Base-by-base conservation (phyloP, 2,888 invertebrate species). In the Lasiommata megera region DNA sequence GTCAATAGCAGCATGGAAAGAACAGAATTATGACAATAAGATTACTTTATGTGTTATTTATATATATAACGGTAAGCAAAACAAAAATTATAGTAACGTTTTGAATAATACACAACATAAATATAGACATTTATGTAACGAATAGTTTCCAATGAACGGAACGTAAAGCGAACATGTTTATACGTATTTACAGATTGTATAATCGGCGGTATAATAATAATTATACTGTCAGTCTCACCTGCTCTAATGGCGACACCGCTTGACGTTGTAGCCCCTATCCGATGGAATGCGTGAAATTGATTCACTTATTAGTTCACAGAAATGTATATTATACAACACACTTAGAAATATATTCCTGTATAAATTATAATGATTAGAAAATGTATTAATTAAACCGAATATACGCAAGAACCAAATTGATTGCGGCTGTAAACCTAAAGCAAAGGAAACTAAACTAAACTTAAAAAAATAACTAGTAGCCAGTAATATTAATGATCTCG, bases 1-100 rank as follows among this genome's bases (percentile, higher is more conserved):
- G 84, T 81, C 84, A 73, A 80, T 71, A 82, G 90, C 89, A 83
- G 90, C 90, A 75, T 90, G 89, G 81, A 87, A 79, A 77, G 70
- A 77, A 81, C 76, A 81, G 71, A 84, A 81, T 82, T 82, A 86
- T 83, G 82, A 85, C 81, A 81, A 86, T 87, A 85, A 88, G 83
- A 78, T 84, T 68, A 67, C 56, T 63, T 68, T 59, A 53, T 38
- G 44, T 57, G 47, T 34, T 43, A 18, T 47, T 36, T 41, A 14
- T 43, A 34, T 11, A 23, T 23, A 23, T 23, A 23, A 23, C 5
- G 3, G 2, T 23, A 3, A 23, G 9, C 11, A n/a, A n/a, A n/a
- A n/a, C n/a, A n/a, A n/a, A n/a, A n/a, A n/a, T n/a, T n/a, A n/a
- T n/a, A n/a, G n/a, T n/a, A n/a, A n/a, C n/a, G n/a, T n/a, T n/a